Base-by-base conservation (phyloP, 1,140 invertebrate genomes). In the Drosophila repletoides region DNA sequence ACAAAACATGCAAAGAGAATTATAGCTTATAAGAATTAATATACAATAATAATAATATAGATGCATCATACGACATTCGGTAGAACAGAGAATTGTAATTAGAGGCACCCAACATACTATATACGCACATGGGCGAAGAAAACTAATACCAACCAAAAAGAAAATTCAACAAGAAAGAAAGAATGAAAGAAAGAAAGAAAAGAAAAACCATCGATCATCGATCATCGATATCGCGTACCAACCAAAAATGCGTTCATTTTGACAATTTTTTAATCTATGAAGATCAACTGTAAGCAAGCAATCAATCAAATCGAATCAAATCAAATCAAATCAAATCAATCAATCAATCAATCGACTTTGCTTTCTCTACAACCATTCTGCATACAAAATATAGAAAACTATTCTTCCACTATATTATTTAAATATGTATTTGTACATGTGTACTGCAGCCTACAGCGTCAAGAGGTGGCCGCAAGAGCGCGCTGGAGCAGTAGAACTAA, bases 1-100 rank as follows among this genome's bases (percentile, higher is more conserved):
- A 70, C 64, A 86, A 88, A 73, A 76, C 49, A 89, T 89, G 87
- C 87, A 89, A 89, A 89, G 87, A 89, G 87, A 89, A 89, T 89
- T 89, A 79, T 89, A 89, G 88, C 81, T 88, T 84, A 88, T 89
- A 89, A 89, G 88, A 88, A 88, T 89, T 86, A 86, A 87, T 69
- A 84, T 67, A 88, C 84, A 76, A 79, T 41, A 73, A 77, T 66
- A 75, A 80, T 77, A 84, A 84, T 80, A 80, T 84, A 84, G 75
- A 86, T 86, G 80, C 80, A 84, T 84, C 79, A 84, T 72, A 79
- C 74, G 79, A 83, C 79, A 83, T 83, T 83, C 79, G 74, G 75
- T 79, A 83, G 73, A 72, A 84, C 59, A 66, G 61, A 84, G 69
- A 79, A 86, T 66, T 79, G 70, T 74, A 83, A 83, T 83, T 84